phyloP scores from a whole-genome alignment of 1,140 invertebrate species.

The Tenebrio molitor region DNA sequence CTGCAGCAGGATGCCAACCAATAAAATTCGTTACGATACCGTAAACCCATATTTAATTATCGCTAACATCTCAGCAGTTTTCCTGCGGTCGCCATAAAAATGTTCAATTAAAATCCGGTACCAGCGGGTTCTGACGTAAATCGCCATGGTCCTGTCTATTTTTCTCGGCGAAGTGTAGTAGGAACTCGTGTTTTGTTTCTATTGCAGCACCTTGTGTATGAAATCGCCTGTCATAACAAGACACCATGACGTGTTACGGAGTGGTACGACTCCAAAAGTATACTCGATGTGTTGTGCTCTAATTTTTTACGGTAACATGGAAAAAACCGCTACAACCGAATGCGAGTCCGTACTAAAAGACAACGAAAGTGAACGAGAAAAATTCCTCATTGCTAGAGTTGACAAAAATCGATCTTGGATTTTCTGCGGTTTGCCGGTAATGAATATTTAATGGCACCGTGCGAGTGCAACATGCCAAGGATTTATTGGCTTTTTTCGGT shows the following conservation, averaged over 20 bases:
- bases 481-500: background rate
- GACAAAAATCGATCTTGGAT: background rate
- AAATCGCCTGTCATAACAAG: conserved; percentile 39
- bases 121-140: conserved; percentile 19
- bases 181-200: background rate
- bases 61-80: background rate
- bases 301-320: conserved; percentile 25
- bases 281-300: conserved; percentile 26
- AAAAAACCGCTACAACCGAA: conserved; percentile 33
- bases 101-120: conserved; percentile 27
- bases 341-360: conserved; percentile 21
- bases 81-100: conserved; percentile 7
- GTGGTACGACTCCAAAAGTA: conserved; percentile 43
- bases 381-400: background rate
- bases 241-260: conserved; percentile 52
- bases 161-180: background rate
- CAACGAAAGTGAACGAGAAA: conserved; percentile 46
- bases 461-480: background rate
- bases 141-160: background rate
- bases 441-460: background rate
- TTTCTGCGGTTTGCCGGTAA: background rate
- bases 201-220: conserved; percentile 14
- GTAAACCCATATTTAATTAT: conserved; percentile 30
- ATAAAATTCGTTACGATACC: conserved; percentile 6
- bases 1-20: background rate